A percentile compares a stretch with the other conserved stretches of the same genome.
Evolutionary conservation across 2,888 invertebrate genomes (phyloP).

Genomic region (Dynastes grantii): DNA sequence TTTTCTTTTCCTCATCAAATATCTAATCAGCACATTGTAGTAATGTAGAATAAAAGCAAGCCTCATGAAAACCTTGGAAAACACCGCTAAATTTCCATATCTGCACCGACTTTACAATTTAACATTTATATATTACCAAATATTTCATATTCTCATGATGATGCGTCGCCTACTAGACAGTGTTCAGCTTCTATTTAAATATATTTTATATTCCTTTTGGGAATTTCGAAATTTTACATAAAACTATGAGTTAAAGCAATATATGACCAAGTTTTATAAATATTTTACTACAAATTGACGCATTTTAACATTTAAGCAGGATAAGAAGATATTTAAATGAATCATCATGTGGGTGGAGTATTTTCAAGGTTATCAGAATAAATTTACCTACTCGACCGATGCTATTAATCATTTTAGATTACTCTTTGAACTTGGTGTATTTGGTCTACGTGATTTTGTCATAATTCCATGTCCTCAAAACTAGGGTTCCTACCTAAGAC

Average conservation of each 20-base stretch:
- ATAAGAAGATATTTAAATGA: too few species aligned
- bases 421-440: neutral
- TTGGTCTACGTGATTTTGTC: slow-evolving; percentile 37
- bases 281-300: neutral
- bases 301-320: too few species aligned
- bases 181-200: slow-evolving; percentile 29
- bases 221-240: slow-evolving; percentile 3
- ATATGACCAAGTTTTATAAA: neutral
- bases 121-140: slow-evolving; percentile 46
- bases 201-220: slow-evolving; percentile 33
- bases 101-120: slow-evolving; percentile 39
- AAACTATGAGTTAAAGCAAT: neutral
- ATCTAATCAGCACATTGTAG: too few species aligned
- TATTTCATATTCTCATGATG: slow-evolving; percentile 31
- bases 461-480: neutral
- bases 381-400: neutral
- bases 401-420: neutral
- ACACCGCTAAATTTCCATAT: slow-evolving; percentile 37
- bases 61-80: slow-evolving; percentile 31
- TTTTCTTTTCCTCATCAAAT: too few species aligned
- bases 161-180: slow-evolving; percentile 21
- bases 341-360: neutral
- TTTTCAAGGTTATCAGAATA: slow-evolving; percentile 5
- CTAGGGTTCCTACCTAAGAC: slow-evolving; percentile 20
- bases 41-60: neutral